Base-by-base conservation (phyloP, 2,888 invertebrate genomes). In the Odontomyia ornata region DNA sequence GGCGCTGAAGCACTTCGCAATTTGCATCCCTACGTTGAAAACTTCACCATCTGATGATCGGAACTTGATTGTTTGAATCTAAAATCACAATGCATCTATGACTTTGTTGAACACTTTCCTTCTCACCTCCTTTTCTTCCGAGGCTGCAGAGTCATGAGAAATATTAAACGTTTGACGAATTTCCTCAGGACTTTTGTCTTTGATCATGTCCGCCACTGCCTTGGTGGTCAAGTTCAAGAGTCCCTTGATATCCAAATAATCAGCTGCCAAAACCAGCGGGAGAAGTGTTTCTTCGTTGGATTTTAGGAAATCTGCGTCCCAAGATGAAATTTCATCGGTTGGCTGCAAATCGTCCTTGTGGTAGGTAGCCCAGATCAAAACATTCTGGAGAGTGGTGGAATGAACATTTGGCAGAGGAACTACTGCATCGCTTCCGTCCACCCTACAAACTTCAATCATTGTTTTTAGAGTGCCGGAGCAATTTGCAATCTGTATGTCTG, bases 261-360 rank as follows among this genome's bases (percentile, higher is more conserved):
- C 98, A 9, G 98, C 98, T 71, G 98, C 98, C 89, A 99, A 88
- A 83, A 99, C 98, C 57, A 99, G 88, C 88, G 98, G 98, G 85
- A 98, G 98, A 15, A 99, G 88, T 0, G 98, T 98, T 78, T 96
- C 97, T 86, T 98, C 98, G 86, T 98, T 98, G 43, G 99, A 98
- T 90, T 99, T 99, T 9, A 99, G 88, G 84, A 99, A 99, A 86
- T 99, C 99, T 0, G 97, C 96, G 89, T 99, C 99, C 99, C 99
- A 99, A 0, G 97, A 96, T 27, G 96, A 96, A 81, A 99, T 99
- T 84, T 99, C 99, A 85, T 99, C 98, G 9, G 97, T 95, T 82
- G 96, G 93, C 77, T 97, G 95, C 27, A 97, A 96, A 86, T 99
- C 99, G 83, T 99, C 94, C 88, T 96, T 96, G 85, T 97, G 96